phyloP scores from a whole-genome alignment of 2,797 vertebrate species.

The Spinibarbus caldwelli region DNA sequence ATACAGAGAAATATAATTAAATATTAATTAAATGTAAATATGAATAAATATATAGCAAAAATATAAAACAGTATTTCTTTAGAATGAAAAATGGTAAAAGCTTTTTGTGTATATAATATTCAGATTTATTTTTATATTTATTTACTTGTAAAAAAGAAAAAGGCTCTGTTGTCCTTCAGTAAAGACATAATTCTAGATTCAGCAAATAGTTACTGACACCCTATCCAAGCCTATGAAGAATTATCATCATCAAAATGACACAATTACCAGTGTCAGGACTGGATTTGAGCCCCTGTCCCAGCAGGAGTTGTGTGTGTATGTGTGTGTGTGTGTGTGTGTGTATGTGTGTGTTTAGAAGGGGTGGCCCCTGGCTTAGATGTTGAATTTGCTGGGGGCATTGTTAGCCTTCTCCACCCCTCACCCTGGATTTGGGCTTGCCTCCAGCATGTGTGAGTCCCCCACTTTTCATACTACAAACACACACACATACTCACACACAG shows the following conservation, averaged over 20 bases:
- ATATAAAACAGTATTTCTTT: background rate
- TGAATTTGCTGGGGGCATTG: conserved; percentile 93
- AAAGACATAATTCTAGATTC: conserved; percentile 64
- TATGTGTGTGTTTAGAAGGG: conserved; percentile 62
- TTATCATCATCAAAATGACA: conserved; percentile 81
- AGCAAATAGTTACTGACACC: conserved; percentile 74
- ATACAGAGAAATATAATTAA: background rate
- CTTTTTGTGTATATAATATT: background rate
- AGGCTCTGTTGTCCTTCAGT: conserved; percentile 35
- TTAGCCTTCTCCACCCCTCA: conserved; percentile 85
- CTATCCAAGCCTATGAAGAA: conserved; percentile 80
- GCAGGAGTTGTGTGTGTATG: conserved; percentile 59
- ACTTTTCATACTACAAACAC: conserved; percentile 55
- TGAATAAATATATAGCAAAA: background rate
- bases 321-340: too few species aligned
- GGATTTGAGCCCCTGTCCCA: conserved; percentile 74
- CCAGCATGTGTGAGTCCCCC: conserved; percentile 84
- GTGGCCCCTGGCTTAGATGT: conserved; percentile 79
- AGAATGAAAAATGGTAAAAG: background rate
- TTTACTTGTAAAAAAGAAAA: background rate
- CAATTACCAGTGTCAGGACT: conserved; percentile 76
- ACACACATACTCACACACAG: conserved; percentile 60
- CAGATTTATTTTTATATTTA: background rate
- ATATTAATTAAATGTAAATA: background rate
- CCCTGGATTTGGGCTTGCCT: conserved; percentile 85